A percentile compares a stretch with the other conserved stretches of the same genome.
Conservation (phyloP, 2,888 invertebrate genomes). For the Drosophila robusta region DNA sequence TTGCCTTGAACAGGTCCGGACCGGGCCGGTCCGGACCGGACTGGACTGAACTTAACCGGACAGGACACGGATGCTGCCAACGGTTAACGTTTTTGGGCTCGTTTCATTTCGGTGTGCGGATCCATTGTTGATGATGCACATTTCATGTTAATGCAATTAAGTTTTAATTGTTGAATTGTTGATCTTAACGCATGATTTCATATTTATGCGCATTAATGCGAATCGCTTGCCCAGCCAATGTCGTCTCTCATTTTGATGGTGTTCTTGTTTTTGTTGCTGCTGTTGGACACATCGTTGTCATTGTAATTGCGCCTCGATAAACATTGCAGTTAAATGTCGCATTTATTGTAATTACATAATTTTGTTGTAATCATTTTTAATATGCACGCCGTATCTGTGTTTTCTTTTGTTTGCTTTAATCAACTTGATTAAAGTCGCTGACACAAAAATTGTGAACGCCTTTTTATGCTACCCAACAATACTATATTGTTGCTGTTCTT, state of each 20-base stretch:
- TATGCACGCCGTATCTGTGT: constrained; percentile 40
- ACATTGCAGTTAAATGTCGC: constrained; percentile 80
- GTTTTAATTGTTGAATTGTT: constrained; percentile 82
- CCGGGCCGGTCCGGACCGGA: background rate
- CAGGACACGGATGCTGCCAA: background rate
- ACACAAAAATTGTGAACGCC: constrained; percentile 39
- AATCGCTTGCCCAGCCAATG: constrained; percentile 50
- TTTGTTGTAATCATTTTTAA: constrained; percentile 60
- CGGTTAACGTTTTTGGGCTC: constrained; percentile 12
- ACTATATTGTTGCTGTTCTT: constrained; percentile 11
- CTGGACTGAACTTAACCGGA: too few species aligned
- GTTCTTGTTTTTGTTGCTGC: constrained; percentile 12
- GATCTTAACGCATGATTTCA: constrained; percentile 82
- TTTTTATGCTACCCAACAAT: constrained; percentile 35
- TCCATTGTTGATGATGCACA: constrained; percentile 77
- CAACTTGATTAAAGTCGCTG: constrained; percentile 57
- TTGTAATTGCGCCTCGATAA: constrained; percentile 77
- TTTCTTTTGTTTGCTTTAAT: constrained; percentile 54
- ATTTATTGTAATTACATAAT: constrained; percentile 77
- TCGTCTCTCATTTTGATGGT: constrained; percentile 30
- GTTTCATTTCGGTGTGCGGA: constrained; percentile 1
- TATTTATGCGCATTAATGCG: constrained; percentile 80
- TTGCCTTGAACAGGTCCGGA: constrained; percentile 34
- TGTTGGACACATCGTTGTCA: constrained; percentile 63
- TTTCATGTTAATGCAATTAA: constrained; percentile 81